Evolutionary conservation across 2,888 invertebrate species (phyloP).

Genomic region (Dryomyza anilis): DNA sequence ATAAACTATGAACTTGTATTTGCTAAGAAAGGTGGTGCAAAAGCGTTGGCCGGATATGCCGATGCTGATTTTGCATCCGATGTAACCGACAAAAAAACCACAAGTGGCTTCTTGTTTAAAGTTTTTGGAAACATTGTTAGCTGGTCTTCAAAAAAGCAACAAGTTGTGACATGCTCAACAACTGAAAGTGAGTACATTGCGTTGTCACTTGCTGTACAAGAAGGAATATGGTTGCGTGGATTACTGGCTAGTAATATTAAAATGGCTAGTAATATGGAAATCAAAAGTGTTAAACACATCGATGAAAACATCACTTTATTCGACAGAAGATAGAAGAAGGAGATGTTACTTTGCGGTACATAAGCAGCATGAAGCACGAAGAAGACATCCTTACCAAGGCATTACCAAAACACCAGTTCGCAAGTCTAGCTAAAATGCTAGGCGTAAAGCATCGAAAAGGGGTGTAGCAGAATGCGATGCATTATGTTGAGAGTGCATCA

Average conservation of each 20-base stretch:
- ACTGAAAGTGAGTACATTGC: too few relatives aligned
- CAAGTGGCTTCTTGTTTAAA: not conserved
- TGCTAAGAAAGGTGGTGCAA: not conserved
- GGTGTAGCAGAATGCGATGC: not conserved
- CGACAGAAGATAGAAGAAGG: not conserved
- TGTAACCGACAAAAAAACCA: not conserved
- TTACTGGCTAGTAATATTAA: not conserved
- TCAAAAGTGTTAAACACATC: not conserved
- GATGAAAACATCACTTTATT: not conserved
- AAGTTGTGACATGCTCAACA: not conserved
- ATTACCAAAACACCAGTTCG: not conserved
- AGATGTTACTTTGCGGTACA: too few relatives aligned
- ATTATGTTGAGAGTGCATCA: too few relatives aligned
- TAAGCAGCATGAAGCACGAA: not conserved
- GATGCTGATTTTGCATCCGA: too few relatives aligned
- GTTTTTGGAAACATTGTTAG: not conserved
- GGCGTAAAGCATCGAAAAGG: not conserved
- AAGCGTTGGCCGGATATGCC: too few relatives aligned
- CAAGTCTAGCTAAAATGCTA: not conserved
- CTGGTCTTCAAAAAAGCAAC: not conserved
- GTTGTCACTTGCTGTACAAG: too few relatives aligned
- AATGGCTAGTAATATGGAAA: not conserved
- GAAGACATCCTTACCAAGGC: not conserved
- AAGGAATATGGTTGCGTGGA: not conserved
- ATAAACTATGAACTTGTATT: not conserved